These are phyloP conservation scores for Synodontis membranacea DNA, from an alignment of 2,113 vertebrate genomes.

Conservation along the genomic window DNA sequence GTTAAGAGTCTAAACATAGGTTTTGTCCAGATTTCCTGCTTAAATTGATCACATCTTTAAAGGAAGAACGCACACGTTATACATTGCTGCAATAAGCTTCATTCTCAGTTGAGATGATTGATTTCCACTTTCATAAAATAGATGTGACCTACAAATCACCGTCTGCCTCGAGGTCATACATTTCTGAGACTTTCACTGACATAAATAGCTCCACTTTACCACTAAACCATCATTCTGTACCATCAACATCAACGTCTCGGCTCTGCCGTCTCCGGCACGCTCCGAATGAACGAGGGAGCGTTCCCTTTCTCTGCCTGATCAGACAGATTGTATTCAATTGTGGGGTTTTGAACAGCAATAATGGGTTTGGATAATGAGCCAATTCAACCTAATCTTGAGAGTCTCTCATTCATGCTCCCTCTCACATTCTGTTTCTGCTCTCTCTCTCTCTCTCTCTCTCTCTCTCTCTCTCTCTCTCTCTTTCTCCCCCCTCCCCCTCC, in stretches of 20 bases:
- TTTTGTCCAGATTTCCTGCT: not conserved
- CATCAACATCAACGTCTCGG: constrained; percentile 21
- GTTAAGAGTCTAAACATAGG: not conserved
- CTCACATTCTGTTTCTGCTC: not conserved
- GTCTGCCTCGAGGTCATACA: not conserved
- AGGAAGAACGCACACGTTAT: not conserved
- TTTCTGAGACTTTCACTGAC: not conserved
- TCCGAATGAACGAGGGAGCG: not conserved
- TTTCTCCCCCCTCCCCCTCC: not conserved
- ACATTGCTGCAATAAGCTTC: not conserved
- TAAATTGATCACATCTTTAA: too few relatives aligned
- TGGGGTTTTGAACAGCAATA: constrained; percentile 4
- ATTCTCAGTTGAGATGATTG: not conserved
- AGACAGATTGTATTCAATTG: constrained; percentile 15
- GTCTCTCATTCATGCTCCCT: not conserved
- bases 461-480: not conserved
- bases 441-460: not conserved
- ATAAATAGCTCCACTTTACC: constrained; percentile 17
- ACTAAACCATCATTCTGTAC: not conserved
- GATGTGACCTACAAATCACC: not conserved
- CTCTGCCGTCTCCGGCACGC: not conserved
- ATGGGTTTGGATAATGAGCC: constrained; percentile 24
- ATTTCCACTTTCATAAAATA: not conserved
- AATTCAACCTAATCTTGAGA: constrained; percentile 2
- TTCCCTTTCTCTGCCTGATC: not conserved